phyloP scores from a whole-genome alignment of 2,113 vertebrate species.

The Poeciliopsis retropinna region DNA sequence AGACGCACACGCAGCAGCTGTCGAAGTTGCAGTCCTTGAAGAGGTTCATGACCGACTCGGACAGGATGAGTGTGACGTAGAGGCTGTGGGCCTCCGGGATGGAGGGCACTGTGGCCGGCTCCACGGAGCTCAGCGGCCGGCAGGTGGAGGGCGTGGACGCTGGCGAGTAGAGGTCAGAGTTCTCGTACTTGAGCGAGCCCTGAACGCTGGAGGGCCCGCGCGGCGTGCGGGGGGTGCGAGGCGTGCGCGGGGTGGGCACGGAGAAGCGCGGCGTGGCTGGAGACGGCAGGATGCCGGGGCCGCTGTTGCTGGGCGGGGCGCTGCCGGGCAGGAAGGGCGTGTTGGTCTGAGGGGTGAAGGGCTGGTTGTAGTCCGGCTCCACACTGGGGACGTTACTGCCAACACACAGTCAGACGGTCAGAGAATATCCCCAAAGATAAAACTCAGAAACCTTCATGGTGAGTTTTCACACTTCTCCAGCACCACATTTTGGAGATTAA shows the following conservation, averaged over 20 bases:
- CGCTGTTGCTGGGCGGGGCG: conserved; percentile 94
- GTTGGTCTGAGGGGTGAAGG: conserved; percentile 95
- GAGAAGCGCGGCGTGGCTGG: conserved; percentile 95
- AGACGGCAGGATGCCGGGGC: conserved; percentile 93
- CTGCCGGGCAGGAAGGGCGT: conserved; percentile 94
- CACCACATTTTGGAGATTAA: too few relatives aligned
- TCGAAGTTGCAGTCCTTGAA: conserved; percentile 99
- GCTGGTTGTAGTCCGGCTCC: conserved; percentile 94
- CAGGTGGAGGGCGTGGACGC: conserved; percentile 97
- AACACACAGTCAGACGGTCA: conserved; percentile 3
- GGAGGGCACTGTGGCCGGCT: conserved; percentile 94
- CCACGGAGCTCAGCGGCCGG: conserved; percentile 94
- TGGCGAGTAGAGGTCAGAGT: conserved; percentile 95
- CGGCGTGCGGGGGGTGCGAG: conserved; percentile 93
- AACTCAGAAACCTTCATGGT: neutral
- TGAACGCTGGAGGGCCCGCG: conserved; percentile 95
- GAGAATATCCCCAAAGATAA: neutral
- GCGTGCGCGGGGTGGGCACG: conserved; percentile 92
- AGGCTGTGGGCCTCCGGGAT: conserved; percentile 98
- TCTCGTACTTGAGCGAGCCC: conserved; percentile 96
- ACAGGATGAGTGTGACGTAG: conserved; percentile 97
- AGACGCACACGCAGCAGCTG: conserved; percentile 98
- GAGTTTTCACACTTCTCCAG: too few relatives aligned
- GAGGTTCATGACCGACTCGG: conserved; percentile 97
- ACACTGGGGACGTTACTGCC: conserved; percentile 84